Conservation (phyloP, 2,113 vertebrate species). For the Nymphicus hollandicus region DNA sequence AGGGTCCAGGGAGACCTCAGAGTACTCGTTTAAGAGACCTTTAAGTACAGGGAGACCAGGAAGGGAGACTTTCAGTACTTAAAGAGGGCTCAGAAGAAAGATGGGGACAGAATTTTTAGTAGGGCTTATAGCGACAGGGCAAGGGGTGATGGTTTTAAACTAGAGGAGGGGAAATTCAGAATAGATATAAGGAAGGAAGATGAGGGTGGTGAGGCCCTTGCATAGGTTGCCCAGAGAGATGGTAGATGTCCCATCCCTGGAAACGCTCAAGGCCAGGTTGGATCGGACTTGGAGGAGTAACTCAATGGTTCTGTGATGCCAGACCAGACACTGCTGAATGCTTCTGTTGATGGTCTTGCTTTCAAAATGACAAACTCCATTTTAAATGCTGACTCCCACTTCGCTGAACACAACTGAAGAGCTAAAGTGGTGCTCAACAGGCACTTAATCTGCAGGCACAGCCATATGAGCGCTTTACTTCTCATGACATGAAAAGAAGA, state of each 20-base stretch:
- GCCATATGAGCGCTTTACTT: not conserved
- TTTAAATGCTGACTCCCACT: not conserved
- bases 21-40: not conserved
- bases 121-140: rapidly evolving
- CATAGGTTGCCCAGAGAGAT: rapidly evolving
- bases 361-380: not conserved
- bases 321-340: not conserved
- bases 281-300: rapidly evolving
- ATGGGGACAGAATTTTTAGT: not conserved
- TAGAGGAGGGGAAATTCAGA: not conserved
- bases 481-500: not conserved
- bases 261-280: rapidly evolving
- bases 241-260: not conserved
- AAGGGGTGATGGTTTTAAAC: not conserved
- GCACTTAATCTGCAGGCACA: not conserved
- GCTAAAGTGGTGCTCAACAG: not conserved
- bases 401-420: not conserved
- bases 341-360: not conserved
- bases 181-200: not conserved
- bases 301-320: not conserved
- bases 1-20: not conserved
- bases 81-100: not conserved
- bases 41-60: too few relatives aligned
- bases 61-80: too few relatives aligned
- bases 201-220: rapidly evolving